phyloP scores from a whole-genome alignment of 92 coral and sea anemone genomes.

The Heliopora coerulea region DNA sequence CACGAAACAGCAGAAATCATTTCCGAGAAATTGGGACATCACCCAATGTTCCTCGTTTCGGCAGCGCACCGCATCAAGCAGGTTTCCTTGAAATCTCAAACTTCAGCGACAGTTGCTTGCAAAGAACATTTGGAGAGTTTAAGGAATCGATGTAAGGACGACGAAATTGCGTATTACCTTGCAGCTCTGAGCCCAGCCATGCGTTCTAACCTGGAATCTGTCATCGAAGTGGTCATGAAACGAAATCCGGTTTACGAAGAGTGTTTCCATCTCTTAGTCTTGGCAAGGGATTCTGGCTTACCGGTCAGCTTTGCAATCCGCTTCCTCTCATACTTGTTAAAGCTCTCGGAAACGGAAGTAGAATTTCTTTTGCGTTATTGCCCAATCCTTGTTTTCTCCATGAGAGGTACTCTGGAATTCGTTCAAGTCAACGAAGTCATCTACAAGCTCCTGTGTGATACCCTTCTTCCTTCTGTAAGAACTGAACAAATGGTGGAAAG shows the following conservation, averaged over 20 bases:
- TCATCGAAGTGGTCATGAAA: neutral
- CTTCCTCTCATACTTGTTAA: constrained; percentile 3
- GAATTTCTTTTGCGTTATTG: constrained; percentile 3
- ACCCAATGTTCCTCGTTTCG: constrained; percentile 22
- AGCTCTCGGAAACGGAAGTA: constrained; percentile 6
- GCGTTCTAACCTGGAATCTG: constrained; percentile 7
- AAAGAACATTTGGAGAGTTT: constrained; percentile 8
- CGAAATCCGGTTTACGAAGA: constrained; percentile 21
- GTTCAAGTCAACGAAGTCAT: constrained; percentile 21
- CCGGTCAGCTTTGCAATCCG: constrained; percentile 12
- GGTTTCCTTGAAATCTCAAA: neutral
- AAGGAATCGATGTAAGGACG: constrained; percentile 21
- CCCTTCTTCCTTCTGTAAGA: constrained; percentile 1
- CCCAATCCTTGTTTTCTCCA: neutral
- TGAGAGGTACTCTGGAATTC: neutral
- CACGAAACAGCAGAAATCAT: neutral
- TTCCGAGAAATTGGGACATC: constrained; percentile 20
- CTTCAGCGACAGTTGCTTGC: constrained; percentile 1
- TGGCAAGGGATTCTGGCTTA: constrained; percentile 11
- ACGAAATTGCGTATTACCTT: constrained; percentile 18
- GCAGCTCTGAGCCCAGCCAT: neutral
- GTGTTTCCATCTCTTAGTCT: constrained; percentile 9
- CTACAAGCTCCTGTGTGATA: constrained; percentile 13
- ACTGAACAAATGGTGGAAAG: constrained; percentile 22
- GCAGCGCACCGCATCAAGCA: constrained; percentile 17